A percentile compares a stretch with the other conserved stretches of the same genome.
phyloP scores from a whole-genome alignment of 1,140 invertebrate species.

The Leptestheria dahalacensis region DNA sequence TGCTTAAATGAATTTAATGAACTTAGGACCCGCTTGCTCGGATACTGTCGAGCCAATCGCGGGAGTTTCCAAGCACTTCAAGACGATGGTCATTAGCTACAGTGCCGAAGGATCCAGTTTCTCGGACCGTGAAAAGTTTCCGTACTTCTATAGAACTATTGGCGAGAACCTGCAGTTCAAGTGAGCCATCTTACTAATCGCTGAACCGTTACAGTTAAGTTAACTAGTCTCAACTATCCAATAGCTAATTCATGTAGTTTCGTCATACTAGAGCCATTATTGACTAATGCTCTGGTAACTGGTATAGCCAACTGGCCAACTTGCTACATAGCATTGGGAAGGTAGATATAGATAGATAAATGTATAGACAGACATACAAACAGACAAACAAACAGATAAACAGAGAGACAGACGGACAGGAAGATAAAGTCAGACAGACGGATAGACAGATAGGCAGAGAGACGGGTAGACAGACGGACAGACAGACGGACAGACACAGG shows the following conservation, averaged over 20 bases:
- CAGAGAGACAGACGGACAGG: too few species aligned
- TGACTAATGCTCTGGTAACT: too few species aligned
- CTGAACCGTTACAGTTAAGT: neutral
- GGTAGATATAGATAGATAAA: neutral
- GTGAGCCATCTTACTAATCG: constrained; percentile 26
- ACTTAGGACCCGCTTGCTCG: constrained; percentile 58
- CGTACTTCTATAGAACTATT: constrained; percentile 69
- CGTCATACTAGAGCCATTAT: too few species aligned
- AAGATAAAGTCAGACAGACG: too few species aligned
- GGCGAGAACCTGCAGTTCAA: constrained; percentile 60
- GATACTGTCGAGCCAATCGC: constrained; percentile 69
- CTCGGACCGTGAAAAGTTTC: constrained; percentile 51
- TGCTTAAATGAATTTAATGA: too few species aligned
- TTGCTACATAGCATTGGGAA: neutral
- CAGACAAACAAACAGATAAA: too few species aligned
- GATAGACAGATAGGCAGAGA: too few species aligned
- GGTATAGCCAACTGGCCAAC: neutral
- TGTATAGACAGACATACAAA: neutral
- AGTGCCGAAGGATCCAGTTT: constrained; percentile 59
- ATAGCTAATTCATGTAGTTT: too few species aligned
- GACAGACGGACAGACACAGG: too few species aligned
- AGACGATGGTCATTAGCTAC: constrained; percentile 62
- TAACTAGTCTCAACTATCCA: neutral
- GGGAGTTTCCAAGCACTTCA: constrained; percentile 59
- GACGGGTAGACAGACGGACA: too few species aligned